These are phyloP conservation scores for Cirrhinus mrigala DNA, from an alignment of 2,797 vertebrate species.

Conservation along the genomic window DNA sequence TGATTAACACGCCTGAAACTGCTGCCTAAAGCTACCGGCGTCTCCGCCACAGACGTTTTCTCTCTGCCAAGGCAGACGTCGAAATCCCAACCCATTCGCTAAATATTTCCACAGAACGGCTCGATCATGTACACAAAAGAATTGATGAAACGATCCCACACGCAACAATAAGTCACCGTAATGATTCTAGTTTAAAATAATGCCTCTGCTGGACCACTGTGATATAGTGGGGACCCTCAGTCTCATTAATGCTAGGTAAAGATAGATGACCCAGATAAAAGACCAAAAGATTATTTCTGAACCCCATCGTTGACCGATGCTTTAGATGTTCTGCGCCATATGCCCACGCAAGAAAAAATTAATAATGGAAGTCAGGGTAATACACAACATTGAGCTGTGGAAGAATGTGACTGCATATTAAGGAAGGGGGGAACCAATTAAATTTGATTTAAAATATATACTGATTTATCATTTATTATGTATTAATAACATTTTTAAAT, in stretches of 20 bases:
- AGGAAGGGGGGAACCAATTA: neutral
- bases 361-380: neutral
- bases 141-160: slow-evolving; percentile 73
- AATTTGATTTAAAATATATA: neutral
- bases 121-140: slow-evolving; percentile 72
- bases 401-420: neutral
- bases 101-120: slow-evolving; percentile 69
- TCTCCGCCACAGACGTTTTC: slow-evolving; percentile 58
- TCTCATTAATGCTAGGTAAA: slow-evolving; percentile 81
- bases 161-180: slow-evolving; percentile 80
- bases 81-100: slow-evolving; percentile 59
- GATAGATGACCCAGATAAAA: slow-evolving; percentile 82
- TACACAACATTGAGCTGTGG: neutral
- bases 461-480: neutral
- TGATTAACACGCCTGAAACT: slow-evolving; percentile 71
- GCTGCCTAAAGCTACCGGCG: slow-evolving; percentile 66
- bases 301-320: slow-evolving; percentile 52
- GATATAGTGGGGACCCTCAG: slow-evolving; percentile 78
- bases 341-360: neutral
- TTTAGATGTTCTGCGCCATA: slow-evolving; percentile 24
- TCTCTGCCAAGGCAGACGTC: slow-evolving; percentile 59
- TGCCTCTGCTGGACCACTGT: slow-evolving; percentile 76
- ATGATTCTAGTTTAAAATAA: slow-evolving; percentile 83
- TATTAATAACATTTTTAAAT: neutral
- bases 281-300: slow-evolving; percentile 74